Evolutionary conservation across 2,888 invertebrate genomes (phyloP), one percentile per base, ranked within the genome.

Genomic region (Heliconius sara): DNA sequence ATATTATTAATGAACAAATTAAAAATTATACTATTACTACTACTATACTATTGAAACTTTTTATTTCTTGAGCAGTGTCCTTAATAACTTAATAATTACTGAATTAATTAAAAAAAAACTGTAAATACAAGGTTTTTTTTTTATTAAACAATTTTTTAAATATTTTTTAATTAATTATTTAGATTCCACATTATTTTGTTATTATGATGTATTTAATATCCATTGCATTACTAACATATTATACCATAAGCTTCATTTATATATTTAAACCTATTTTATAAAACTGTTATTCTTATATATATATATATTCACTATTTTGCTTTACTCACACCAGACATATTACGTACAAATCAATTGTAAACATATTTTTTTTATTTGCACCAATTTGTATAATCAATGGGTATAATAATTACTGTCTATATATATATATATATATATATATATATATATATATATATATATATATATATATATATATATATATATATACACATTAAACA

Each of bases 141-240:
- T n/a, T n/a, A 9, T 25, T 16, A 16, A 13, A 47, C 16, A 47
- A 47, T 4, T 16, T 13, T 5, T 47, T 47, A 10, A 39, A 9
- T 39, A 10, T 9, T 39, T 10, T 39, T 39, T 2, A 27, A 16
- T 16, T 4, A 47, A 5, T 16, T 16, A 47, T 19, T 19, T 19
- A 47, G 19, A 47, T 47, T 34, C 34, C 7, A 22, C 19, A 30
- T 73, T 73, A 13, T 73, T 73, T 60, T 34, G 22, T 34, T 34
- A n/a, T 30, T 57, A 34, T 57, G n/a, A 13, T 72, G 22, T 57
- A 57, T 52, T 72, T 27, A 25, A 57, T 22, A 52, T 34, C 73
- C 73, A 30, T 73, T 73, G 73, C 73, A 73, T 73, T 57, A 34
- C 16, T 73, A 72, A 57, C n/a, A 47, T 60, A 30, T 47, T 72